phyloP scores from a whole-genome alignment of 2,113 vertebrate species.

The zebrafish (Danio rerio) region GRCz12tu NC_133198.1:3065501-3066000 shows the following conservation, averaged over 20 bases:
- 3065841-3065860: neutral
- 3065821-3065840: neutral
- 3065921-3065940: too few relatives aligned
- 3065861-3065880: neutral
- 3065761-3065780: slow-evolving; percentile 26
- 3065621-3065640: neutral
- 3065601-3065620: neutral
- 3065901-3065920: too few relatives aligned
- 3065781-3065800: neutral
- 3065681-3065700: slow-evolving; percentile 3
- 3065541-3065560: slow-evolving; percentile 16
- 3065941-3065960: too few relatives aligned
- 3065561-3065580: neutral
- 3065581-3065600: neutral
- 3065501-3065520: neutral
- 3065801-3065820: neutral
- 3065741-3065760: slow-evolving; percentile 7
- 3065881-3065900: neutral
- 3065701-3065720: slow-evolving; percentile 22
- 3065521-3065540: neutral
- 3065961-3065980: too few relatives aligned
- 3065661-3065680: neutral
- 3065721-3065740: neutral
- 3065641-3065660: neutral
- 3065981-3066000: too few relatives aligned